A percentile compares a stretch with the other conserved stretches of the same genome.
Evolutionary conservation across 2,113 vertebrate species (phyloP).

Genomic region (Trogon surrucura): DNA sequence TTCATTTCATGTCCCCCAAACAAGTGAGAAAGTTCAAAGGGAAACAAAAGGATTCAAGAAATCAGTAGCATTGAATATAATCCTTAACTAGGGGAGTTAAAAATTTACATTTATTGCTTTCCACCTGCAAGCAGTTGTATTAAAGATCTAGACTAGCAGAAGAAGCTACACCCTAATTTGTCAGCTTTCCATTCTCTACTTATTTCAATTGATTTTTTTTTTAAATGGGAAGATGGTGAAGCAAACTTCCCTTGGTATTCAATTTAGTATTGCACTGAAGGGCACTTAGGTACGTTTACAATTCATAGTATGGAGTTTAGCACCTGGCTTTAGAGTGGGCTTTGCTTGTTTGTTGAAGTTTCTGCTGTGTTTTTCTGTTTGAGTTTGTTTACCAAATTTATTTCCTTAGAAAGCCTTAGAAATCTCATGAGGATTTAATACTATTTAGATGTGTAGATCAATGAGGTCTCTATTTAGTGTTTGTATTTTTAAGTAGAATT

Average conservation of each 20-base stretch:
- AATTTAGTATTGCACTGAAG: constrained; percentile 15
- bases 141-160: constrained; percentile 24
- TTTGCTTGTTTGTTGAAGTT: neutral
- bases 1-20: neutral
- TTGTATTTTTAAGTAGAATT: neutral
- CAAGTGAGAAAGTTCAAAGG: neutral
- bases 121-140: neutral
- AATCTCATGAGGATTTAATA: neutral
- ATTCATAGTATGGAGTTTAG: constrained; percentile 29
- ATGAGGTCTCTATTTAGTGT: neutral
- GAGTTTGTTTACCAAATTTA: neutral
- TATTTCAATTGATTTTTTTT: constrained; percentile 43
- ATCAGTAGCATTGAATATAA: neutral
- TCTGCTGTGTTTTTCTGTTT: neutral
- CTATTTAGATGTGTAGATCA: neutral
- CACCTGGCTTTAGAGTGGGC: neutral
- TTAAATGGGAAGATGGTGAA: constrained; percentile 54
- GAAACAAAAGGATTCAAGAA: neutral
- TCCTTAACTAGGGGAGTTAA: neutral
- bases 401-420: neutral
- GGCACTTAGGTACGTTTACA: neutral
- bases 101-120: neutral
- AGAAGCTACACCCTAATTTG: neutral
- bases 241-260: constrained; percentile 5
- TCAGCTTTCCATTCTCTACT: constrained; percentile 43